Conservation (phyloP, 1,140 invertebrate species). For the Eueides isabella region DNA sequence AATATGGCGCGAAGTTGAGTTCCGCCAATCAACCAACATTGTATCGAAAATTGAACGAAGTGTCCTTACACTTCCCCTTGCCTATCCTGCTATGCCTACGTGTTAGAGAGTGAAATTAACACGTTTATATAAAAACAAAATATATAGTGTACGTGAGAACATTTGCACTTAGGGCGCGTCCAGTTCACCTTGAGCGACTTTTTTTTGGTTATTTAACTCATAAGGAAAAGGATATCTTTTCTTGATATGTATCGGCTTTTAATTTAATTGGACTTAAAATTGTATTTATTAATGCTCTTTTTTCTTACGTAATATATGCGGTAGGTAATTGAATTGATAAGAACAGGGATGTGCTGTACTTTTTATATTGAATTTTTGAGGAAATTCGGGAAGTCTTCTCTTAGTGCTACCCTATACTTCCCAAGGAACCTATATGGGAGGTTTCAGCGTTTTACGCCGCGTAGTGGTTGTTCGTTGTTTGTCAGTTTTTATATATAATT, state of each 20-base stretch:
- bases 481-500: too few species aligned
- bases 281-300: neutral
- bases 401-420: too few species aligned
- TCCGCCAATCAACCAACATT: too few species aligned
- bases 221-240: conserved; percentile 1
- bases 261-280: neutral
- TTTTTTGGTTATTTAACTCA: neutral
- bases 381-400: neutral
- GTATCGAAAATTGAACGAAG: too few species aligned
- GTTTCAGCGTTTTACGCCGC: too few species aligned
- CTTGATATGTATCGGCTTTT: neutral
- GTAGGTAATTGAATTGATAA: neutral
- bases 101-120: neutral
- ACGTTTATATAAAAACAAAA: neutral
- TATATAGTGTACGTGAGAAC: neutral
- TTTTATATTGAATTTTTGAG: neutral
- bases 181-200: neutral
- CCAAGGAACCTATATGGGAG: too few species aligned
- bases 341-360: neutral
- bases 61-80: too few species aligned
- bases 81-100: too few species aligned
- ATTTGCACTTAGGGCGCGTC: neutral
- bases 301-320: neutral
- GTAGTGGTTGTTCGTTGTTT: too few species aligned
- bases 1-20: too few species aligned